Evolutionary conservation across 1,140 invertebrate species (phyloP), one percentile per base, ranked within the genome.

Genomic region (Caenorhabditis latens): DNA sequence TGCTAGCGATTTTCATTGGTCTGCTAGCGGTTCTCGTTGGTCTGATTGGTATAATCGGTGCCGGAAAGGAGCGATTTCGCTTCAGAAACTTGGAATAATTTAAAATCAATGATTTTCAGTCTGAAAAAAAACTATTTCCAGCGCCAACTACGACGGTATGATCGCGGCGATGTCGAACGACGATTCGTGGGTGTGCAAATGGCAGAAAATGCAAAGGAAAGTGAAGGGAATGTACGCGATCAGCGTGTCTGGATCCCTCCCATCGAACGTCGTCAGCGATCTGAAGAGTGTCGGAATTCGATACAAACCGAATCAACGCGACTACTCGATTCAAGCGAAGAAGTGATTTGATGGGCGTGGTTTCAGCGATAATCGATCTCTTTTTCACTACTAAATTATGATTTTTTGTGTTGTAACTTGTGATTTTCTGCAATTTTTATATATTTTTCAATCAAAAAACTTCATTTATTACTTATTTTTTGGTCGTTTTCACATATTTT

Each of bases 151-250:
- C 61, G 90, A 91, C 63, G 90, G 91, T 50, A 88, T 91, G 86
- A 91, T 91, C 63, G 90, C 90, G 32, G 90, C 88, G n/a, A 91
- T 88, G 71, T 75, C 90, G n/a, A 90, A 90, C 19, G 75, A 86
- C n/a, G 91, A 92, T 50, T 90, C 89, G 24, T 91, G 91, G 91
- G 91, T 91, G 19, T 91, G 90, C 86, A 92, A 92, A 57, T 91
- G 91, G 91, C 91, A 91, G 87, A 91, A 91, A 71, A 91, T 92
- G 46, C 89, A 89, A 55, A 63, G 84, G 65, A 92, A 91, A 53
- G 87, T 84, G 24, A 86, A 86, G 32, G 90, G 90, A 55, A 87
- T 91, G 46, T 91, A 91, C 46, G 90, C 90, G n/a, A 83, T 91
- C 16, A 91, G 90, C 21, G 90, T 91, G 14, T 90, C 91, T n/a